A percentile compares a stretch with the other conserved stretches of the same genome.
These are phyloP conservation scores for Platyura marginata DNA, from an alignment of 1,140 invertebrate species.

Conservation along the genomic window DNA sequence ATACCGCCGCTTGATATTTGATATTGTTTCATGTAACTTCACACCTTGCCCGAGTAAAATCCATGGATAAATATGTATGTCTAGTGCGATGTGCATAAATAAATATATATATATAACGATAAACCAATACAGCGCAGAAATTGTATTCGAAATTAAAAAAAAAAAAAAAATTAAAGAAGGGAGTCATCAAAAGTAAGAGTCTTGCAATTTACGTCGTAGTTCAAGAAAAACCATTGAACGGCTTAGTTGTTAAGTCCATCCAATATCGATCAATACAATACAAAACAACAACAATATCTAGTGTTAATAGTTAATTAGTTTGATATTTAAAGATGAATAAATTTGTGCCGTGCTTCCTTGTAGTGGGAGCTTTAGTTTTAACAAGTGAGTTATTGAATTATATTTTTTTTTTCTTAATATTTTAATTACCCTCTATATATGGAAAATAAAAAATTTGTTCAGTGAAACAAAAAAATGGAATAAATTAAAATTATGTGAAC, in stretches of 20 bases:
- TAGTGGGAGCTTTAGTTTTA: conserved; percentile 15
- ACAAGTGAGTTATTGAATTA: conserved; percentile 17
- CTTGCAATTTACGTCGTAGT: conserved; percentile 16
- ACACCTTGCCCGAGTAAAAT: too few relatives aligned
- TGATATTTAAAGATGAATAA: conserved; percentile 15
- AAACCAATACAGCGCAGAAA: too few relatives aligned
- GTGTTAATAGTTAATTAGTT: neutral
- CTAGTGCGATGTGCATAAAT: neutral
- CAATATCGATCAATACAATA: neutral
- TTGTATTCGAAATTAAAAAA: neutral
- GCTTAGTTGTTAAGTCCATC: conserved; percentile 10
- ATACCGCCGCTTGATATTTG: too few relatives aligned
- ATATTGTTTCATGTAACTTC: too few relatives aligned
- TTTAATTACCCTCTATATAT: too few relatives aligned
- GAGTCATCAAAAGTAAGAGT: conserved; percentile 25
- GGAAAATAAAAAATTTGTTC: neutral
- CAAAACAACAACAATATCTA: neutral
- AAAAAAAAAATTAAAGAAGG: conserved; percentile 7
- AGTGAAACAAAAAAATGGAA: neutral
- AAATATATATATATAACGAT: neutral
- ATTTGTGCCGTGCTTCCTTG: conserved; percentile 17
- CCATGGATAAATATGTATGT: too few relatives aligned
- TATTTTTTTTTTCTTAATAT: neutral
- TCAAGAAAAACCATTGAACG: conserved; percentile 21
- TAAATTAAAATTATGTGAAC: neutral